Evolutionary conservation across 2,888 invertebrate species (phyloP).

Genomic region (Tortrix viridana): DNA sequence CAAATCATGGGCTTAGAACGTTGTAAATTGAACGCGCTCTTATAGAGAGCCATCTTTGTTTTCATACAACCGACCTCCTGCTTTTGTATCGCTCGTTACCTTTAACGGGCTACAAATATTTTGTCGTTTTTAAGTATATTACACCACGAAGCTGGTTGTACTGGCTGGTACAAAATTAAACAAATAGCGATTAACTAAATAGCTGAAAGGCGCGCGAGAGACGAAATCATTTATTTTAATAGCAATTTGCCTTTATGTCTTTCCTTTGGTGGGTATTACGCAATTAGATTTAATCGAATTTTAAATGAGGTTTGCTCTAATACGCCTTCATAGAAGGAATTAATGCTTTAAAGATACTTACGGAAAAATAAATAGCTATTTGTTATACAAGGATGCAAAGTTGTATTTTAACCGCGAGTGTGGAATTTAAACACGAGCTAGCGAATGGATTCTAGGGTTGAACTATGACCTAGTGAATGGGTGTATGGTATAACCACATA

Average conservation of each 20-base stretch:
- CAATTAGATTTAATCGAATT: conserved; percentile 36
- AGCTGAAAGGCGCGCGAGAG: conserved; percentile 31
- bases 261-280: conserved; percentile 27
- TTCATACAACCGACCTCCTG: conserved; percentile 16
- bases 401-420: too few species aligned
- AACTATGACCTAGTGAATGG: too few species aligned
- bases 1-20: conserved; percentile 29
- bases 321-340: conserved; percentile 4
- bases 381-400: too few species aligned
- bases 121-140: conserved; percentile 9
- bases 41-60: conserved; percentile 30
- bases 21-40: conserved; percentile 23
- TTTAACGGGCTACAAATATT: not conserved
- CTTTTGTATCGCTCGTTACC: not conserved
- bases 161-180: conserved; percentile 29
- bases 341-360: conserved; percentile 1
- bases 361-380: too few species aligned
- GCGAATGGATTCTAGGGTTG: too few species aligned
- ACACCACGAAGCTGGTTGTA: conserved; percentile 11
- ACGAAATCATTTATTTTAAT: conserved; percentile 38
- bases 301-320: conserved; percentile 16
- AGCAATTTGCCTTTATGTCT: conserved; percentile 31
- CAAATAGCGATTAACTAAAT: conserved; percentile 33
- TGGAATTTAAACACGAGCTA: too few species aligned
- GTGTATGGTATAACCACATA: too few species aligned